phyloP scores from a whole-genome alignment of 2,113 vertebrate species.

The Psilopsiagon aymara region DNA sequence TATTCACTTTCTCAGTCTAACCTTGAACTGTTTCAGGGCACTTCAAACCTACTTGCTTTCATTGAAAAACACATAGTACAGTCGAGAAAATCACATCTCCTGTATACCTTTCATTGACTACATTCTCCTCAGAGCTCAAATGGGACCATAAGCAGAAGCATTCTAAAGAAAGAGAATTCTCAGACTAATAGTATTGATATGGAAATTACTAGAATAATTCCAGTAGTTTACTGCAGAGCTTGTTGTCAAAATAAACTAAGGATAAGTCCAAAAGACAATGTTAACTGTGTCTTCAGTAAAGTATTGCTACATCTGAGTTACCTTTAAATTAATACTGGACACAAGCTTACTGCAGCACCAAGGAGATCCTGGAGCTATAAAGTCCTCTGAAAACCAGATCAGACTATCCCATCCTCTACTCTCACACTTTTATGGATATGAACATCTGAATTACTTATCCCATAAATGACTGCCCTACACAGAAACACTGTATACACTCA shows the following conservation, averaged over 20 bases:
- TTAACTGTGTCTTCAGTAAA: neutral
- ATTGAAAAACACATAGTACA: neutral
- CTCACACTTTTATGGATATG: neutral
- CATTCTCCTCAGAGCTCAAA: fast-evolving
- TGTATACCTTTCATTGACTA: neutral
- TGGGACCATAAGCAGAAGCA: neutral
- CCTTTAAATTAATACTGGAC: neutral
- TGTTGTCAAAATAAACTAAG: neutral
- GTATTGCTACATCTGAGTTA: neutral
- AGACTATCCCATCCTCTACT: neutral
- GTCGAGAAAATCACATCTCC: neutral
- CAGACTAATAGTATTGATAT: neutral
- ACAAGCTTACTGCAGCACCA: neutral
- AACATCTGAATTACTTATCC: neutral
- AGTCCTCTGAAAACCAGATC: neutral
- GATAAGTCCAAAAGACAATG: neutral
- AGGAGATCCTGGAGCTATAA: neutral
- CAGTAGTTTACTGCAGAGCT: neutral
- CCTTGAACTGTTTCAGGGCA: neutral
- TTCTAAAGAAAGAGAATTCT: neutral
- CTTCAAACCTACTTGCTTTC: neutral
- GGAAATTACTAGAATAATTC: neutral
- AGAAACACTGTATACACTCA: neutral
- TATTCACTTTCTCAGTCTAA: neutral
- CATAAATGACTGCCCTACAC: neutral